phyloP scores from a whole-genome alignment of 2,888 invertebrate genomes.

The Thalpophila matura region DNA sequence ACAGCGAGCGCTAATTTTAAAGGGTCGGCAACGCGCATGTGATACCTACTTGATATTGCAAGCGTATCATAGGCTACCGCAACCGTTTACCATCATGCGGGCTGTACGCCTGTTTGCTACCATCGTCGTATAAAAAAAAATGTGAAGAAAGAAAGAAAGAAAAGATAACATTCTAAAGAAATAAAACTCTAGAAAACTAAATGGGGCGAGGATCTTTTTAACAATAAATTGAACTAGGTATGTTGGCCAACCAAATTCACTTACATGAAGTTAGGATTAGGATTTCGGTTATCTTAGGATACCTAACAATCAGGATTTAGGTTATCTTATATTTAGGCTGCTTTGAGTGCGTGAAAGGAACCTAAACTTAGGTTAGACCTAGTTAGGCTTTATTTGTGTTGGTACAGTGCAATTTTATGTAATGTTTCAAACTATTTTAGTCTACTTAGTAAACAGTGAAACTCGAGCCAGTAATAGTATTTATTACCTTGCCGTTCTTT shows the following conservation, averaged over 20 bases:
- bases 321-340: no score
- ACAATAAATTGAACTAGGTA: background rate
- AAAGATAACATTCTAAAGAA: no score
- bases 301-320: background rate
- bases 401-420: constrained; percentile 4
- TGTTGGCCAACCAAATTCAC: background rate
- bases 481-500: constrained; percentile 43
- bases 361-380: background rate
- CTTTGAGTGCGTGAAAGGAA: no score
- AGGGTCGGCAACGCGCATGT: no score
- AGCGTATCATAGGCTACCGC: no score
- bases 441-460: constrained; percentile 19
- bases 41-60: no score
- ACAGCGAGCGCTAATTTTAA: no score
- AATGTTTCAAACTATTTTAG: constrained; percentile 2
- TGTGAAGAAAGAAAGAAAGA: no score
- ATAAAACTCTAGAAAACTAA: background rate
- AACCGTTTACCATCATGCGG: no score
- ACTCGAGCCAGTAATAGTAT: constrained; percentile 33
- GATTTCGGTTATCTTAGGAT: constrained; percentile 1
- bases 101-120: no score
- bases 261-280: constrained; percentile 2
- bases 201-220: background rate
- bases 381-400: background rate
- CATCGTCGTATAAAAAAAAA: no score